Evolutionary conservation across 2,888 invertebrate genomes (phyloP).

Genomic region (Rotaria macrura): DNA sequence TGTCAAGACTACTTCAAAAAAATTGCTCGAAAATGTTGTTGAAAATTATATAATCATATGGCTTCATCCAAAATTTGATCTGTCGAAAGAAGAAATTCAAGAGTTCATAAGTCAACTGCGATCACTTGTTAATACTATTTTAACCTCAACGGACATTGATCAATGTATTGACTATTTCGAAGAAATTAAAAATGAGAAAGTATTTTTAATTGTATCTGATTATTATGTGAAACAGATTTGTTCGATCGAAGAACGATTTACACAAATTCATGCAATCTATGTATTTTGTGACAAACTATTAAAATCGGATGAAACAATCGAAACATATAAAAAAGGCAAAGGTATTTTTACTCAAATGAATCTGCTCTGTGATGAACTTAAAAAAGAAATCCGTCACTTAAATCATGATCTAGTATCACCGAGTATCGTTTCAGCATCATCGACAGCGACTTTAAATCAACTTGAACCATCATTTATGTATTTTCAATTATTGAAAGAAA

Average conservation of each 20-base stretch:
- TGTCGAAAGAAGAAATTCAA: background rate
- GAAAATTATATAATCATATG: background rate
- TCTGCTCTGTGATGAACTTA: no score
- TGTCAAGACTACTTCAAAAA: no score
- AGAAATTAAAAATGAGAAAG: background rate
- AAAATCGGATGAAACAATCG: background rate
- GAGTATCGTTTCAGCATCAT: no score
- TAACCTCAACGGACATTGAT: background rate
- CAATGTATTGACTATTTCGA: background rate
- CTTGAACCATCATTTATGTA: no score
- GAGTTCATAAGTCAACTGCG: background rate
- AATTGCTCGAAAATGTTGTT: background rate
- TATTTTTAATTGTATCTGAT: background rate
- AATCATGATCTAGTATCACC: no score
- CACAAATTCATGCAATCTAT: background rate
- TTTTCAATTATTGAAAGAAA: no score
- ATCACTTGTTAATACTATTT: background rate
- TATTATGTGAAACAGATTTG: background rate
- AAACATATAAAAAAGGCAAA: background rate
- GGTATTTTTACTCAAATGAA: no score
- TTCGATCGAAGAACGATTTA: background rate
- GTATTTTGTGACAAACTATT: background rate
- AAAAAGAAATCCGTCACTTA: no score
- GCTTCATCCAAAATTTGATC: background rate
- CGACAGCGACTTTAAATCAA: no score